Evolutionary conservation across 2,797 vertebrate species (phyloP).

Genomic region (Chelmon rostratus): DNA sequence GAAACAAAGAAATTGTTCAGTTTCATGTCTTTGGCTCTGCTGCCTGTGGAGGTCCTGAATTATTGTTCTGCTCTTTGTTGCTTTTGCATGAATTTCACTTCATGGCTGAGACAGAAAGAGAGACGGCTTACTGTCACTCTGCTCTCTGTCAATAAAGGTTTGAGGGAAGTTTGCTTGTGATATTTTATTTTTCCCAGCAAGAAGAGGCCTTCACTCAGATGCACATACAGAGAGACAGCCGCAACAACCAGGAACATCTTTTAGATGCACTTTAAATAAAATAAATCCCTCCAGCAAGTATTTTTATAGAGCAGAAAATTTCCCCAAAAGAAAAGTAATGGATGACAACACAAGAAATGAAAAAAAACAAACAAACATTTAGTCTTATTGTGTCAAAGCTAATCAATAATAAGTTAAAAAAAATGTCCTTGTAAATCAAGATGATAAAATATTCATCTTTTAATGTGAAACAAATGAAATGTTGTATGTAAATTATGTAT

Average conservation of each 20-base stretch:
- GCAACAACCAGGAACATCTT: not conserved
- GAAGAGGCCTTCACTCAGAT: not conserved
- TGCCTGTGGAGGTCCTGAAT: not conserved
- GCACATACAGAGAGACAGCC: not conserved
- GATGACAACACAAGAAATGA: not conserved
- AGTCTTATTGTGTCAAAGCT: too few species aligned
- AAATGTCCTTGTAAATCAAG: too few species aligned
- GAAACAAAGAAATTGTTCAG: not conserved
- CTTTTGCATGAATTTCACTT: not conserved
- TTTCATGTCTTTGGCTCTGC: not conserved
- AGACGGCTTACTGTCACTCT: not conserved
- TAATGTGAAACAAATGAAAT: not conserved
- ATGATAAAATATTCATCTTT: not conserved
- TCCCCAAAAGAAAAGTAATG: not conserved
- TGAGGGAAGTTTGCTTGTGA: not conserved
- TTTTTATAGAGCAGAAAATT: not conserved
- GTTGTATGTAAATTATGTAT: not conserved
- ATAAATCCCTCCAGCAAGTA: not conserved
- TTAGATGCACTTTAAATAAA: not conserved
- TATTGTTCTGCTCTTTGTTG: not conserved
- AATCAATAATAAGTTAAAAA: not conserved
- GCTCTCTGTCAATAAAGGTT: constrained; percentile 36
- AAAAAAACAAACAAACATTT: too few species aligned
- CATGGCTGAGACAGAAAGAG: not conserved
- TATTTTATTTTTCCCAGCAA: not conserved